Conservation (phyloP, 1,140 invertebrate genomes). For the Chelonus insularis region DNA sequence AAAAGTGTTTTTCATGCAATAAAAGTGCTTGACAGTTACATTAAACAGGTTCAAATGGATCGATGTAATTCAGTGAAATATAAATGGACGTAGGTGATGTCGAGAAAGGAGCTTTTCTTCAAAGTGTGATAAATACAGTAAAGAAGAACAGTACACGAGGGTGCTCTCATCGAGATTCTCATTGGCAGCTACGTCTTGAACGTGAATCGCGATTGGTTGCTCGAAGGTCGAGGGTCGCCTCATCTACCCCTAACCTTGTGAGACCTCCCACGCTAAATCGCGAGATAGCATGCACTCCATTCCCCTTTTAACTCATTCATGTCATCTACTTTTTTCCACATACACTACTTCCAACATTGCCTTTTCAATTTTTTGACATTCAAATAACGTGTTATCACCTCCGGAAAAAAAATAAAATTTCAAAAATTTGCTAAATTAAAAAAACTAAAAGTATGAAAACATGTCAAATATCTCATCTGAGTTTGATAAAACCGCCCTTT, state of each 20-base stretch:
- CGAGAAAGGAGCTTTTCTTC: background rate
- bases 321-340: background rate
- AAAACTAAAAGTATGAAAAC: background rate
- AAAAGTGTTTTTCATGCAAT: too few species aligned
- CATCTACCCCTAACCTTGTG: conserved; percentile 51
- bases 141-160: conserved; percentile 20
- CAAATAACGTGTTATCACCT: too few species aligned
- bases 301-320: background rate
- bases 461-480: conserved; percentile 3
- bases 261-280: conserved; percentile 54
- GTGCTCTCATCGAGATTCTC: conserved; percentile 46
- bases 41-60: too few species aligned
- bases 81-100: too few species aligned
- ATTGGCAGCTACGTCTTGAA: conserved; percentile 32
- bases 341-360: background rate
- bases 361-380: too few species aligned
- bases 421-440: background rate
- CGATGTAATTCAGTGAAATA: too few species aligned
- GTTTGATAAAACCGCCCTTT: conserved; percentile 6
- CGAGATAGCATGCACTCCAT: conserved; percentile 37
- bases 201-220: conserved; percentile 47
- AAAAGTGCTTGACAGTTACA: too few species aligned
- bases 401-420: background rate
- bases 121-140: background rate
- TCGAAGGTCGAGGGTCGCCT: conserved; percentile 50